A percentile compares a stretch with the other conserved stretches of the same genome.
Evolutionary conservation across 2,888 invertebrate species (phyloP).

Genomic region (Dusona sp.): DNA sequence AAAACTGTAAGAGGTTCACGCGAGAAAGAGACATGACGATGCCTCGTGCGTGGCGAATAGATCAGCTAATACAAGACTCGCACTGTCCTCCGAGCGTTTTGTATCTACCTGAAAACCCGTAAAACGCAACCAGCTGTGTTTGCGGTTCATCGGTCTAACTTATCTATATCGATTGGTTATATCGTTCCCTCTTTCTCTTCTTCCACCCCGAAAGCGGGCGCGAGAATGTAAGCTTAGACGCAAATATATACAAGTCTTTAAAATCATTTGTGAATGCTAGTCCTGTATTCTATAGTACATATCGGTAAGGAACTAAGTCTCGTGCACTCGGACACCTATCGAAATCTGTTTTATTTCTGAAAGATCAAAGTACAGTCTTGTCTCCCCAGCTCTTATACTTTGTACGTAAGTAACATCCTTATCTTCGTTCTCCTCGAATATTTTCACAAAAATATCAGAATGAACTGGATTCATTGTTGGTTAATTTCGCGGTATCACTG

Average conservation of each 20-base stretch:
- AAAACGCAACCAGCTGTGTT: conserved; percentile 81
- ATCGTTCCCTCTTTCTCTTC: conserved; percentile 73
- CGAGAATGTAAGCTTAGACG: conserved; percentile 8
- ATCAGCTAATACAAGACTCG: conserved; percentile 74
- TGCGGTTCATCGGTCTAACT: conserved; percentile 79
- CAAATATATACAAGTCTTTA: conserved; percentile 45
- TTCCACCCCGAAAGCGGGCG: conserved; percentile 38
- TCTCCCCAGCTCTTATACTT: not conserved
- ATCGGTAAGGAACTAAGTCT: too few relatives aligned
- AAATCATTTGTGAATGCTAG: conserved; percentile 62
- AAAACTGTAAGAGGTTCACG: conserved; percentile 40
- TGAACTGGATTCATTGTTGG: conserved; percentile 1
- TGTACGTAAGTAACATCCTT: conserved; percentile 11
- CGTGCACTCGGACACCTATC: conserved; percentile 8
- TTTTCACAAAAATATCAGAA: not conserved
- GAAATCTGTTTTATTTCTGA: conserved; percentile 19
- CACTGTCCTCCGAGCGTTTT: conserved; percentile 71
- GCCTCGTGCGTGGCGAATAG: conserved; percentile 47
- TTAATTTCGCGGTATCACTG: not conserved
- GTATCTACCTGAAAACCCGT: conserved; percentile 77
- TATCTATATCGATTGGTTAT: conserved; percentile 81
- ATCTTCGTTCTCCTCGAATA: conserved; percentile 9
- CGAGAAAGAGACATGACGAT: conserved; percentile 35
- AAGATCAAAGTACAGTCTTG: conserved; percentile 23
- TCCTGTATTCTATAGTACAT: conserved; percentile 37